These are phyloP conservation scores for Cataglyphis rosenhaueri DNA, from an alignment of 2,888 invertebrate species.

Conservation along the genomic window DNA sequence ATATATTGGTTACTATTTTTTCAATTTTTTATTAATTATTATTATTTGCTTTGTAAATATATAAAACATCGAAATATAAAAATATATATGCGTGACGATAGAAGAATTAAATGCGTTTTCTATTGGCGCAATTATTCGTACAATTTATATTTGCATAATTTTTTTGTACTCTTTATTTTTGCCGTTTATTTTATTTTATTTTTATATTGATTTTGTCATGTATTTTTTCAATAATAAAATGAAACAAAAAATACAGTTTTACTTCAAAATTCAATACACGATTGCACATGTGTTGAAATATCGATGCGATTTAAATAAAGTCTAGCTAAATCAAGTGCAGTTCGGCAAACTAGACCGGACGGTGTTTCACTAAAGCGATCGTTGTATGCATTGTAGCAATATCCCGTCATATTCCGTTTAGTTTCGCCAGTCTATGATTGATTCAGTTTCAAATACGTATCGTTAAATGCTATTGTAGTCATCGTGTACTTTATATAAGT, in stretches of 20 bases:
- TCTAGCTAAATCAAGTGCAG: conserved; percentile 18
- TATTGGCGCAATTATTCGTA: not conserved
- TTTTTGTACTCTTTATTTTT: not conserved
- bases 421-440: conserved; percentile 22
- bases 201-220: not conserved
- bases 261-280: not conserved
- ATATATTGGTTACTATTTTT: not conserved
- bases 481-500: not conserved
- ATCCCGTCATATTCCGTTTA: not conserved
- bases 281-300: conserved; percentile 13
- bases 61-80: not conserved
- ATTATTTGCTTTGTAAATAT: not conserved
- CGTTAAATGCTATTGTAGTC: conserved; percentile 1
- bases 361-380: conserved; percentile 30
- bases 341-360: conserved; percentile 4
- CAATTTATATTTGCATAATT: not conserved
- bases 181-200: not conserved
- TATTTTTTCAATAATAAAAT: conserved; percentile 6
- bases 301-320: conserved; percentile 9
- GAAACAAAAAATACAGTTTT: not conserved
- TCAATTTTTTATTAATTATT: not conserved
- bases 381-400: conserved; percentile 15
- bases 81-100: not conserved
- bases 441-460: conserved; percentile 17
- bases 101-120: not conserved